Evolutionary conservation across 1,140 invertebrate genomes (phyloP).

Genomic region (Grapholita molesta): DNA sequence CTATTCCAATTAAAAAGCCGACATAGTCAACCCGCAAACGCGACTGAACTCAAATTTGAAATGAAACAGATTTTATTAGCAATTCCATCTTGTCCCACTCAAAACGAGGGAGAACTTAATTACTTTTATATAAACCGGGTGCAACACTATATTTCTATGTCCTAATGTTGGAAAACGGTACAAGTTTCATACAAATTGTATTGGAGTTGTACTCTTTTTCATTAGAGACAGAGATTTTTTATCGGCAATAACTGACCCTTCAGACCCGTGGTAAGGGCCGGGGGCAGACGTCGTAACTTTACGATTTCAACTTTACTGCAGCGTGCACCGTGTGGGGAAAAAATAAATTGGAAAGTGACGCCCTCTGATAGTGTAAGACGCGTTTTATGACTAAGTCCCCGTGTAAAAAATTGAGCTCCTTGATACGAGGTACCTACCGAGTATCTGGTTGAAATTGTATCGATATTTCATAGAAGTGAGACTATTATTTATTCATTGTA

Average conservation of each 20-base stretch:
- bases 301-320: slow-evolving; percentile 70
- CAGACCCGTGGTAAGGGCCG: slow-evolving; percentile 48
- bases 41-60: not conserved
- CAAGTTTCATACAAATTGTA: too few relatives aligned
- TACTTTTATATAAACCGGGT: not conserved
- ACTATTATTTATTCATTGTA: too few relatives aligned
- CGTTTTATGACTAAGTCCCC: slow-evolving; percentile 45
- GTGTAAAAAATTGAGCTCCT: slow-evolving; percentile 9
- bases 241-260: slow-evolving; percentile 17
- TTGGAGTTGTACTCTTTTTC: too few relatives aligned
- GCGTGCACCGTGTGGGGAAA: slow-evolving; percentile 63
- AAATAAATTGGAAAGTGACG: slow-evolving; percentile 72
- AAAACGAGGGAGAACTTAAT: not conserved
- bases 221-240: too few relatives aligned
- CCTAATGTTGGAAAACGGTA: too few relatives aligned
- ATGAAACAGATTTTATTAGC: not conserved
- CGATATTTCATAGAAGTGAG: too few relatives aligned
- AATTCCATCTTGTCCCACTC: not conserved
- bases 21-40: too few relatives aligned
- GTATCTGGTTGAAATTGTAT: not conserved
- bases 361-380: slow-evolving; percentile 43
- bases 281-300: slow-evolving; percentile 67
- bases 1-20: too few relatives aligned
- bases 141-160: not conserved
- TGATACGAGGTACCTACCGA: not conserved